Percentiles rank a stretch among this genome's conserved stretches.
Conservation (phyloP, 1,140 invertebrate genomes). For the Eupristina koningsbergeri region DNA sequence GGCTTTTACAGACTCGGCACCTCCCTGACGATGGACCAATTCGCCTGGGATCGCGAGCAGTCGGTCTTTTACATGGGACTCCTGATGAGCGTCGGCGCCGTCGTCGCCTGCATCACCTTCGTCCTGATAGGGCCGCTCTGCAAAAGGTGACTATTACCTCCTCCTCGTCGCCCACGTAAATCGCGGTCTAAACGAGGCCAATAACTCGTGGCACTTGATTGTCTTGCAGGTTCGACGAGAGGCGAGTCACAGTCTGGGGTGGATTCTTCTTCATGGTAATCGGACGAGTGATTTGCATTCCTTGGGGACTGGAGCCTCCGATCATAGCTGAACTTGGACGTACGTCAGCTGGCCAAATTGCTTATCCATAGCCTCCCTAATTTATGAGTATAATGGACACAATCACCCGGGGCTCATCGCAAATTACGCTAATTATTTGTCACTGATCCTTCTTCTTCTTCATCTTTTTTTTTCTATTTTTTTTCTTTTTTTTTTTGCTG, state of each 20-base stretch:
- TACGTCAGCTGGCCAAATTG: constrained; percentile 56
- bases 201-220: constrained; percentile 19
- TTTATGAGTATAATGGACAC: too few relatives aligned
- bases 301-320: constrained; percentile 82
- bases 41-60: constrained; percentile 86
- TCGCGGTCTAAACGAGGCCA: neutral
- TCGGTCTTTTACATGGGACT: constrained; percentile 88
- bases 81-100: constrained; percentile 84
- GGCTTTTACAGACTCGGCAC: constrained; percentile 79
- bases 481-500: neutral
- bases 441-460: neutral
- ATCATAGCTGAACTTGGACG: constrained; percentile 71
- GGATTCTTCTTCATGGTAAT: constrained; percentile 86
- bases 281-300: constrained; percentile 82
- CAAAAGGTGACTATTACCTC: constrained; percentile 71
- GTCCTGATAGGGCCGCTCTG: constrained; percentile 81
- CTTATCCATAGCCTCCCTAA: neutral
- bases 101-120: constrained; percentile 84
- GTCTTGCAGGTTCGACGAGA: constrained; percentile 78
- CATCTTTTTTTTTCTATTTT: neutral
- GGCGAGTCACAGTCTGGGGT: constrained; percentile 83
- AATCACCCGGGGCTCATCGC: too few relatives aligned
- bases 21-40: constrained; percentile 90
- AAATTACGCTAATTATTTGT: neutral
- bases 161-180: neutral